A percentile compares a stretch with the other conserved stretches of the same genome.
Evolutionary conservation across 1,140 invertebrate genomes (phyloP).

Genomic region (Cydia strobilella): DNA sequence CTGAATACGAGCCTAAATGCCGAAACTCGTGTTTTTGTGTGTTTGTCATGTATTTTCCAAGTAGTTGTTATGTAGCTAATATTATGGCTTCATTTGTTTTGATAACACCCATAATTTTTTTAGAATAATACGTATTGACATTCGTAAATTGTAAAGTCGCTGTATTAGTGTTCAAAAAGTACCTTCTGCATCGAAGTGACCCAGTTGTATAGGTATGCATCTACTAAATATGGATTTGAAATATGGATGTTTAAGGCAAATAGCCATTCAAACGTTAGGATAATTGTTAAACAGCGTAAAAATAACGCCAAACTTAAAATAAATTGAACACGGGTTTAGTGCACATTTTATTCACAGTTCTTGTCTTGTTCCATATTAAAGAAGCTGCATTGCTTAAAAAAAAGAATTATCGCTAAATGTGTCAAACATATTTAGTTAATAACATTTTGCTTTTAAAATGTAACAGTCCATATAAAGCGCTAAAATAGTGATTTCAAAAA

Average conservation of each 20-base stretch:
- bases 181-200: background rate
- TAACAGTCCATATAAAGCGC: background rate
- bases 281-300: conserved; percentile 1
- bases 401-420: background rate
- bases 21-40: conserved; percentile 4
- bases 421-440: conserved; percentile 16
- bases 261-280: background rate
- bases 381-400: background rate
- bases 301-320: background rate
- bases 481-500: background rate
- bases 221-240: background rate
- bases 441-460: background rate
- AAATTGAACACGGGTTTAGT: background rate
- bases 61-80: conserved; percentile 6
- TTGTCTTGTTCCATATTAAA: background rate
- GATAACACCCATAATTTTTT: background rate
- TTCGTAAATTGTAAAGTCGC: background rate
- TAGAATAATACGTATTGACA: background rate
- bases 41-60: conserved; percentile 2
- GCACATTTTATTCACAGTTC: background rate
- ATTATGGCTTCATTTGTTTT: background rate
- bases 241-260: conserved; percentile 10
- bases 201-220: background rate
- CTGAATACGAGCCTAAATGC: conserved; percentile 39
- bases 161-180: background rate